Percentiles rank a stretch among this genome's conserved stretches.
These are phyloP conservation scores for Parauchenoglanis ngamensis DNA, from an alignment of 2,797 vertebrate genomes.

Conservation along the genomic window DNA sequence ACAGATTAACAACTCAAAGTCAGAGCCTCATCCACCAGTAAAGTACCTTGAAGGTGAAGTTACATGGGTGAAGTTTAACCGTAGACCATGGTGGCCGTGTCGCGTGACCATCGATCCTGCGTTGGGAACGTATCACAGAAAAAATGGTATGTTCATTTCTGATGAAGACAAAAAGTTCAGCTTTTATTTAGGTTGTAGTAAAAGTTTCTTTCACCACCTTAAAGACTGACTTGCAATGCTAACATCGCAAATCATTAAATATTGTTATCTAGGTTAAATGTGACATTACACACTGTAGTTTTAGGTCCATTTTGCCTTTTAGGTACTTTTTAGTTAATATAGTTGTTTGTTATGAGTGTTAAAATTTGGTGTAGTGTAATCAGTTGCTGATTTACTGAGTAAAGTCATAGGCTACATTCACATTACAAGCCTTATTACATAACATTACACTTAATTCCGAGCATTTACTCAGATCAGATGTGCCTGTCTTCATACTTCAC, in stretches of 20 bases:
- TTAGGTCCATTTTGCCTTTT: background rate
- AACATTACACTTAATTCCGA: no score
- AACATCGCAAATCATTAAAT: background rate
- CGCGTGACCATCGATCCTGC: conserved; percentile 84
- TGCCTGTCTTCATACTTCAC: no score
- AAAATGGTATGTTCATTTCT: conserved; percentile 82
- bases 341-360: background rate
- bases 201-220: background rate
- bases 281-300: background rate
- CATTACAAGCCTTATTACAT: no score
- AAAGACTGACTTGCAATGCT: background rate
- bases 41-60: conserved; percentile 91
- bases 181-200: background rate
- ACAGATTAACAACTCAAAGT: conserved; percentile 70
- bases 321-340: background rate
- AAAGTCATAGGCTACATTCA: background rate
- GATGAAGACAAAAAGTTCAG: conserved; percentile 12
- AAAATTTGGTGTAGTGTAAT: background rate
- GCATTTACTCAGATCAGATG: no score
- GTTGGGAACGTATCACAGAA: conserved; percentile 85
- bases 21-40: conserved; percentile 79
- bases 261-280: background rate
- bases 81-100: conserved; percentile 98
- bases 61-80: conserved; percentile 95
- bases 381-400: background rate